Evolutionary conservation across 2,113 vertebrate genomes (phyloP).

Genomic region (Pelecanus crispus): DNA sequence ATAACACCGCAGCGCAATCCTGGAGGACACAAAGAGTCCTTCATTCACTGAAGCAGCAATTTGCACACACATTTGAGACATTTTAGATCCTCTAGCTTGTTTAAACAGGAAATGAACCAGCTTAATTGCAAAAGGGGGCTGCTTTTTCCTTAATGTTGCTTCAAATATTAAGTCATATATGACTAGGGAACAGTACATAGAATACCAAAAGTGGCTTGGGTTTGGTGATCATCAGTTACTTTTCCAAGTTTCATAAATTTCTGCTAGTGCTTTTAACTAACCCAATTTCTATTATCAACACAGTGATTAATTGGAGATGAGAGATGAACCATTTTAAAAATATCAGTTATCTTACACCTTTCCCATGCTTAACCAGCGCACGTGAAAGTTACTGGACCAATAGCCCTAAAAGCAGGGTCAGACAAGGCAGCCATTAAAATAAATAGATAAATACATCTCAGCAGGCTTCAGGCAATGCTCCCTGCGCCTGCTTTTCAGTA

Average conservation of each 20-base stretch:
- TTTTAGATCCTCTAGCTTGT: slow-evolving; percentile 5
- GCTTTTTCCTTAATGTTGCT: not conserved
- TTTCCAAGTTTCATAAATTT: not conserved
- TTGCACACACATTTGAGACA: slow-evolving; percentile 16
- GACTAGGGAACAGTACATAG: not conserved
- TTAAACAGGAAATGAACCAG: slow-evolving; percentile 62
- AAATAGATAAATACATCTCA: not conserved
- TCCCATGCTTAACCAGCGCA: fast-evolving
- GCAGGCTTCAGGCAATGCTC: not conserved
- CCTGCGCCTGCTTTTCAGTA: not conserved
- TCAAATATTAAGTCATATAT: not conserved
- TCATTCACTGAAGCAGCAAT: slow-evolving; percentile 29
- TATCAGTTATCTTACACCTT: fast-evolving
- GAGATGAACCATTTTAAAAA: not conserved
- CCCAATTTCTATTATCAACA: no score
- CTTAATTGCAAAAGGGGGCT: not conserved
- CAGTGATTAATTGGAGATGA: not conserved
- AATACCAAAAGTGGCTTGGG: not conserved
- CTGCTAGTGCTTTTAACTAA: not conserved
- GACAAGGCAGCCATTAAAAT: not conserved
- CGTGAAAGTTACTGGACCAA: not conserved
- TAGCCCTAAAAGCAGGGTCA: not conserved
- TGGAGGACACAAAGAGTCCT: slow-evolving; percentile 39
- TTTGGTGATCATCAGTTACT: not conserved
- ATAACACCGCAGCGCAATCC: not conserved